Evolutionary conservation across 1,140 invertebrate species (phyloP).

Genomic region (Meloidogyne floridensis): DNA sequence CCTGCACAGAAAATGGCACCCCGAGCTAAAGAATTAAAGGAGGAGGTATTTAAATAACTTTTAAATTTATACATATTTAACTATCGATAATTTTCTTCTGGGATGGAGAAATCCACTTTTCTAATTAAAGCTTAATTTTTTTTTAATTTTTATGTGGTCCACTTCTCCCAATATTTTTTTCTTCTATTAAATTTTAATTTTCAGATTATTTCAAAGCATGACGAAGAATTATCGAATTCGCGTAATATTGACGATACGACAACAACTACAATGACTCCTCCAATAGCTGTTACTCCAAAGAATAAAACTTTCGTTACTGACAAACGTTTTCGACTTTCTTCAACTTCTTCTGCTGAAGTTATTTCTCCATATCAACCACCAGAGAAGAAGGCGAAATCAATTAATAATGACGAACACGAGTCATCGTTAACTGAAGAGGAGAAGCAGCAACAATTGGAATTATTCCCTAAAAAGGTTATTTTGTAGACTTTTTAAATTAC

Average conservation of each 20-base stretch:
- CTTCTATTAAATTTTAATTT: background rate
- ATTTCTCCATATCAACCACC: background rate
- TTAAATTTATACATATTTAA: background rate
- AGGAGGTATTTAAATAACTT: background rate
- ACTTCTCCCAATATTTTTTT: too few species aligned
- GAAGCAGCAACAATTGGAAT: background rate
- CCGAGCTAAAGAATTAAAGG: background rate
- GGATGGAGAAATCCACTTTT: too few species aligned
- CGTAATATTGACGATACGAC: background rate
- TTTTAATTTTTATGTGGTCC: background rate
- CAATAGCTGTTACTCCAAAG: background rate
- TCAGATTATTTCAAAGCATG: background rate
- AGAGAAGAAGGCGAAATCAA: background rate
- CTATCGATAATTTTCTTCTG: too few species aligned
- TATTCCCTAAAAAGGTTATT: background rate
- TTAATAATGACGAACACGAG: background rate
- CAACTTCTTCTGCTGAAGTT: background rate
- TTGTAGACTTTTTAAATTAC: background rate
- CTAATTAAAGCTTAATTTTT: too few species aligned
- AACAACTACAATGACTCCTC: background rate
- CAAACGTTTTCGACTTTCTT: background rate
- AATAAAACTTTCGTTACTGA: background rate
- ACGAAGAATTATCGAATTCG: background rate
- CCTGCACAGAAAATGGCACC: background rate
- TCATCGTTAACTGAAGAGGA: background rate